phyloP scores from a whole-genome alignment of 1,140 invertebrate species.

The Neodiprion fabricii region DNA sequence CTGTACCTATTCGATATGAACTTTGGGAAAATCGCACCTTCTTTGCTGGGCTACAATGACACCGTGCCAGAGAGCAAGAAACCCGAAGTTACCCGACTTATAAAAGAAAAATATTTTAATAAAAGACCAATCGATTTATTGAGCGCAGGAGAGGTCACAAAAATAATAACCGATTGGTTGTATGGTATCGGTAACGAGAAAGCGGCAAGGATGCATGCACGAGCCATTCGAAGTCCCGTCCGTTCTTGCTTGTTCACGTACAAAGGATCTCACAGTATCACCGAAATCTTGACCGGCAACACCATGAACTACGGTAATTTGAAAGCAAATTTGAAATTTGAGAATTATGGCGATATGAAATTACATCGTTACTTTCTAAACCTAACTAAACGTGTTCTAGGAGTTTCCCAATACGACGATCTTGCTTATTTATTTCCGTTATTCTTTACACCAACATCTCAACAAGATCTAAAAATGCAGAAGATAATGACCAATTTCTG shows the following conservation, averaged over 20 bases:
- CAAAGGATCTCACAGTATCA: conserved; percentile 54
- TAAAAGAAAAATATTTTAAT: conserved; percentile 14
- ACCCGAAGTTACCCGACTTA: neutral
- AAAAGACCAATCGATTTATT: conserved; percentile 45
- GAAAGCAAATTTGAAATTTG: neutral
- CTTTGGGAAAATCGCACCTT: conserved; percentile 12
- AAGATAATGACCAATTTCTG: conserved; percentile 63
- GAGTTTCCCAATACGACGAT: conserved; percentile 70
- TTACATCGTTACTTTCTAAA: neutral
- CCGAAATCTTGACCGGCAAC: conserved; percentile 46
- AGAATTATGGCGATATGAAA: conserved; percentile 32
- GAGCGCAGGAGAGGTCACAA: conserved; percentile 42
- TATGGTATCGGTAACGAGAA: conserved; percentile 66
- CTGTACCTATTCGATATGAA: neutral
- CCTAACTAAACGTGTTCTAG: conserved; percentile 43
- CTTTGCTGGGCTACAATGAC: neutral
- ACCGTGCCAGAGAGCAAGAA: conserved; percentile 13
- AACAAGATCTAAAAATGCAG: conserved; percentile 61
- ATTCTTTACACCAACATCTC: conserved; percentile 43
- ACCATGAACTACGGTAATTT: conserved; percentile 59
- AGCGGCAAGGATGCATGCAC: conserved; percentile 63
- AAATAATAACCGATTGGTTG: conserved; percentile 65
- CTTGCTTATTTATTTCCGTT: conserved; percentile 48
- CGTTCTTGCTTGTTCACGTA: conserved; percentile 64
- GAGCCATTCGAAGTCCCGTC: conserved; percentile 62